Evolutionary conservation across 1,140 invertebrate species (phyloP).

Genomic region (Zaprionus kolodkinae): DNA sequence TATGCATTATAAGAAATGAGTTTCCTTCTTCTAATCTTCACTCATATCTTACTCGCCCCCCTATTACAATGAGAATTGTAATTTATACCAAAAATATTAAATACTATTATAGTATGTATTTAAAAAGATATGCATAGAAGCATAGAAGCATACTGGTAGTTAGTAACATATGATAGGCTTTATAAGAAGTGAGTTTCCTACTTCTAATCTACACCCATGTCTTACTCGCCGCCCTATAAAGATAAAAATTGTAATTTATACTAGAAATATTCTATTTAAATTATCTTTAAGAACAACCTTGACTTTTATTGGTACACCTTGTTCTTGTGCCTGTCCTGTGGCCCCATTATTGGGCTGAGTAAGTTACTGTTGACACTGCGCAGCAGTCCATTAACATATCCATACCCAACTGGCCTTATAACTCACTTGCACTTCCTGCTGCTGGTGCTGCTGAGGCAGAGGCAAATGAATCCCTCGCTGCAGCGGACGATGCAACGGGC

Average conservation of each 20-base stretch:
- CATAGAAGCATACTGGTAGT: no score
- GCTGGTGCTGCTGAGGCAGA: slow-evolving; percentile 5
- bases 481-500: slow-evolving; percentile 23
- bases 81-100: neutral
- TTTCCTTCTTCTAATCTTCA: no score
- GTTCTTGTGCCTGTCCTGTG: neutral
- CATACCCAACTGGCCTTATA: slow-evolving; percentile 22
- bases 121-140: no score
- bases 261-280: neutral
- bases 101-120: no score
- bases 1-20: no score
- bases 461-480: slow-evolving; percentile 52
- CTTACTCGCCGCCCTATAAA: no score
- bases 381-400: slow-evolving; percentile 53
- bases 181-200: no score
- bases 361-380: slow-evolving; percentile 53
- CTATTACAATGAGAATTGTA: neutral
- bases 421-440: slow-evolving; percentile 57
- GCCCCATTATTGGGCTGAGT: slow-evolving; percentile 9
- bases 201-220: no score
- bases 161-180: no score
- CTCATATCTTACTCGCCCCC: no score
- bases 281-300: neutral
- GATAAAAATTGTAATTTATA: slow-evolving; percentile 3
- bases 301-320: slow-evolving; percentile 1